Conservation (phyloP, 2,888 invertebrate genomes). For the Mythimna vitellina region DNA sequence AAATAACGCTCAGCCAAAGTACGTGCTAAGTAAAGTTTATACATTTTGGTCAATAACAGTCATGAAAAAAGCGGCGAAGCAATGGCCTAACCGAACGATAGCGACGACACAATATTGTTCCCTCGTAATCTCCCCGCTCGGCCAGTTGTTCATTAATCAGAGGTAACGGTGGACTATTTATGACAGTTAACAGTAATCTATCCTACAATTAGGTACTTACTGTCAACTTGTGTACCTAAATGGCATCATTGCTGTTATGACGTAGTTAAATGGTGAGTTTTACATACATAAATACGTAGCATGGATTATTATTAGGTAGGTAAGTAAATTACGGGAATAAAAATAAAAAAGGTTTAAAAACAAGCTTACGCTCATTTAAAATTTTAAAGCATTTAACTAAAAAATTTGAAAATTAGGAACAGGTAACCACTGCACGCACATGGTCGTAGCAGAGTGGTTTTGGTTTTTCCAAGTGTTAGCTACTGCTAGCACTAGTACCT, state of each 20-base stretch:
- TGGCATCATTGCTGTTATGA: neutral
- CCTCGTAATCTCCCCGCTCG: neutral
- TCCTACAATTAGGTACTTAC: neutral
- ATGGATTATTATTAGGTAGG: neutral
- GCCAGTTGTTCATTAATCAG: neutral
- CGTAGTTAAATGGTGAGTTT: neutral
- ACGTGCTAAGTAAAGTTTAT: neutral
- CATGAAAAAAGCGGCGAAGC: neutral
- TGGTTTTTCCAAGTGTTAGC: neutral
- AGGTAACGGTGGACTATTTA: neutral
- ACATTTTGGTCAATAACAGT: neutral
- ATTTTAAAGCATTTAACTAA: neutral
- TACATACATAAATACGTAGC: neutral
- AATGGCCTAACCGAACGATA: neutral
- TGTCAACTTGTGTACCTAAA: neutral
- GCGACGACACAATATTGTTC: neutral
- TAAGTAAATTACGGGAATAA: no score
- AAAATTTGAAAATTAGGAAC: neutral
- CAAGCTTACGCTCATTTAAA: neutral
- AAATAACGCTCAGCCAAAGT: neutral
- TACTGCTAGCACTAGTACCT: neutral
- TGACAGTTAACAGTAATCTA: neutral
- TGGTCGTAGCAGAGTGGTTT: neutral
- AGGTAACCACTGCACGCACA: constrained; percentile 3
- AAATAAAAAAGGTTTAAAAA: neutral